Conservation (phyloP, 1,140 invertebrate genomes). For the Drosophila simulans region DNA sequence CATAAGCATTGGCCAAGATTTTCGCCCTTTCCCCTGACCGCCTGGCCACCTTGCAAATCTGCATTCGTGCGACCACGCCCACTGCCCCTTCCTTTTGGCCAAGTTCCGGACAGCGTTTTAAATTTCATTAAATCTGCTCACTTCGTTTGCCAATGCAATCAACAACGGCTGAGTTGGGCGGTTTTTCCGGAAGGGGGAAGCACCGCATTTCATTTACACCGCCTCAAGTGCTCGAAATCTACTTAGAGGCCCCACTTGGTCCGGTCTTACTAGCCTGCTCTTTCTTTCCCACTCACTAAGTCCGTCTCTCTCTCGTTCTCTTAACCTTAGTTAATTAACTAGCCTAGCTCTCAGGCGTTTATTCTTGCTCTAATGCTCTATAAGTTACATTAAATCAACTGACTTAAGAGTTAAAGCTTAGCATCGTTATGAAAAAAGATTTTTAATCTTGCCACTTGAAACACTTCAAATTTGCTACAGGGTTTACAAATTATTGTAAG, state of each 20-base stretch:
- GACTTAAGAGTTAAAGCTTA: background rate
- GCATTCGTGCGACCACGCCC: constrained; percentile 44
- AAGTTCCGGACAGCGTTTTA: constrained; percentile 63
- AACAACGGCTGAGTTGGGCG: constrained; percentile 51
- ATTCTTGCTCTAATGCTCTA: constrained; percentile 24
- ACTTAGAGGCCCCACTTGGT: constrained; percentile 52
- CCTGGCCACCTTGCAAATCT: constrained; percentile 39
- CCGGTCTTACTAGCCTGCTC: constrained; percentile 23
- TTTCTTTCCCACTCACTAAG: background rate
- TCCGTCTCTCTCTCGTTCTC: constrained; percentile 10
- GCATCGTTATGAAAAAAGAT: background rate
- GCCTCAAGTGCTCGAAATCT: constrained; percentile 76
- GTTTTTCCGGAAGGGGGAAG: constrained; percentile 19
- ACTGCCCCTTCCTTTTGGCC: constrained; percentile 25
- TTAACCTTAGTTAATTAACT: constrained; percentile 77
- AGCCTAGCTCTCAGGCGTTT: constrained; percentile 24
- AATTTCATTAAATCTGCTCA: constrained; percentile 82
- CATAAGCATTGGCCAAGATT: constrained; percentile 58
- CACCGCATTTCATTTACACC: constrained; percentile 74
- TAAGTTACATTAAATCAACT: background rate
- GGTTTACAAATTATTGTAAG: background rate
- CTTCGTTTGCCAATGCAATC: constrained; percentile 82
- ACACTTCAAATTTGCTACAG: too few species aligned
- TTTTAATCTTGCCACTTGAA: too few species aligned
- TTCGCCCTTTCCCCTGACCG: background rate